phyloP scores from a whole-genome alignment of 2,888 invertebrate genomes.

The Punctoribates punctum region DNA sequence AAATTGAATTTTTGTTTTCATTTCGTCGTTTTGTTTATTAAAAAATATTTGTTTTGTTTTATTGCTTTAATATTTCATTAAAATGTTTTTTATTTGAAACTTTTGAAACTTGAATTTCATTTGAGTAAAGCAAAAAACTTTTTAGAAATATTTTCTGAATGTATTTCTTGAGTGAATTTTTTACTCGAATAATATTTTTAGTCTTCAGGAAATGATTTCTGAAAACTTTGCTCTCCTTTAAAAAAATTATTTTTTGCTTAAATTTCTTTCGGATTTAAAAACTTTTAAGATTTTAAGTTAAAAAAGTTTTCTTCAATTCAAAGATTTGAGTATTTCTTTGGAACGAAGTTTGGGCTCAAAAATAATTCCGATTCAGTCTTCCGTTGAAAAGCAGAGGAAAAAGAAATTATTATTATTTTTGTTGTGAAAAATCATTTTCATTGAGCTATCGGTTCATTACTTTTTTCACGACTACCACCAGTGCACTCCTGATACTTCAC shows the following conservation, averaged over 20 bases:
- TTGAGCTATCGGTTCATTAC: not conserved
- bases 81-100: not conserved
- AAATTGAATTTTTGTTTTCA: not conserved
- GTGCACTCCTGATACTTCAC: not conserved
- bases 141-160: not conserved
- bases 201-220: conserved; percentile 4
- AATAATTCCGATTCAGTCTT: not conserved
- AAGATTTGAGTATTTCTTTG: not conserved
- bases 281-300: not conserved
- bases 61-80: not conserved
- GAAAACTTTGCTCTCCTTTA: not conserved
- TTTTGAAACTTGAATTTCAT: not conserved
- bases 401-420: not conserved
- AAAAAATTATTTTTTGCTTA: not conserved
- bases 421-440: not conserved
- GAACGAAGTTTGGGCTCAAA: too few species aligned
- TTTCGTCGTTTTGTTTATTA: not conserved
- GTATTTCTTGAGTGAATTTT: not conserved
- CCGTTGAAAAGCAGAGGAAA: not conserved
- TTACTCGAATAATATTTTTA: not conserved
- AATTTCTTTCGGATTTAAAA: not conserved
- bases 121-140: not conserved
- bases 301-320: not conserved
- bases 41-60: not conserved
- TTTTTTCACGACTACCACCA: not conserved